Evolutionary conservation across 2,888 invertebrate species (phyloP), one percentile per base, ranked within the genome.

Genomic region (Cotesia congregata): DNA sequence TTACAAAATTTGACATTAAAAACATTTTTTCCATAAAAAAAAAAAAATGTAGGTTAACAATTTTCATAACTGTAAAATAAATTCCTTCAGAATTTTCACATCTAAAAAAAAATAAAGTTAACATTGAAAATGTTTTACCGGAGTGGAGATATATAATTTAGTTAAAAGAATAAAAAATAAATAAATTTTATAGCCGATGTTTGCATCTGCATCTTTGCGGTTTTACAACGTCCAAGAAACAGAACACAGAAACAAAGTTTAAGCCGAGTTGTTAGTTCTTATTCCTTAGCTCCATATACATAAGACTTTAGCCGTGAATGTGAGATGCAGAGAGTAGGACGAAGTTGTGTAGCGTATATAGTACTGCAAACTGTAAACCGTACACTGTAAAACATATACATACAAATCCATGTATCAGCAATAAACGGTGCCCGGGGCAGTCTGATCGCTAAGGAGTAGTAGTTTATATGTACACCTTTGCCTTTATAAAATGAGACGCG

Each of bases 391-490:
- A 30, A 30, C 30, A 30, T 30, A 30, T 30, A 30, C 30, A 30
- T 30, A 30, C 30, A 30, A 30, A 30, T 30, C 30, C 30, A 30
- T 72, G 76, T 61, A 76, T 72, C 61, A 60, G 72, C 72, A 77
- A 76, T 73, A 77, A 77, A 76, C 72, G 72, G 65, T 50, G 76
- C 76, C 69, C 59, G 40, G 68, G 76, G 76, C 72, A 4, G 9
- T 40, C 17, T 62, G 62, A 39, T 62, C 61, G 71, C 62, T 15
- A 61, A 62, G 62, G 61, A 39, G 50, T 65, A 60, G 61, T 60
- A 50, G 50, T 50, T 50, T 50, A 50, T 50, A 50, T 50, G 50
- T 50, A 50, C 50, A 50, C 50, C 12, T 17, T 17, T 17, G 1
- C 17, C 41, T 50, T 50, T 12, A 50, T 50, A 50, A 50, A 4